Evolutionary conservation across 2,113 vertebrate genomes (phyloP), one percentile per base, ranked within the genome.

Genomic region (Helogale parvula): DNA sequence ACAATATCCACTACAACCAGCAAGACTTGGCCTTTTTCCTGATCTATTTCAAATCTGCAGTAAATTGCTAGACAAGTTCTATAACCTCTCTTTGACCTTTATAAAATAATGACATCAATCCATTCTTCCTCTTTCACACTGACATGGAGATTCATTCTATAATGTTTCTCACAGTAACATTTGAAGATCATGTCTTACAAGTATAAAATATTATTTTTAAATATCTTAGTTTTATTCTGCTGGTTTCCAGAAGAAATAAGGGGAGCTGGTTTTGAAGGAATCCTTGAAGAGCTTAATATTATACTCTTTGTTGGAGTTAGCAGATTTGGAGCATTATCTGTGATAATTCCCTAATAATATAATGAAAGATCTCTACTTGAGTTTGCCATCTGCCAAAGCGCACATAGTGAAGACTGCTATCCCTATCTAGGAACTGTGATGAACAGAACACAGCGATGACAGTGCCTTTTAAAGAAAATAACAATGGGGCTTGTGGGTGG

Each of bases 151-250:
- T 91, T 92, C 11, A 81, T 89, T 79, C 41, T 80, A 17, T n/a
- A 87, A 82, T 54, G 41, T 52, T 88, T 93, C 76, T 91, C 33
- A 83, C 25, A 38, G 50, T 71, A 95, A 88, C 54, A 81, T 41
- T 41, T 83, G 17, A 68, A 83, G 45, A 63, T 41, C 31, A 57
- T 68, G 35, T 88, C 93, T 72, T 84, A 38, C 23, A 88, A 80
- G 8, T 85, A 63, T 72, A 19, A 71, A 57, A 77, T 82, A 41
- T 63, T 82, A 83, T 66, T 94, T 96, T 93, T 72, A 89, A 74
- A 33, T 68, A 54, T 81, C 54, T 35, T 41, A 41, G 14, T 83
- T 90, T 94, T 77, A 35, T 54, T 54, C 50, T 47, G 52, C 23
- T 31, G 7, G 23, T 93, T 82, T 86, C 21, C 45, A 97, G 60